Base-by-base conservation (phyloP, 1,140 invertebrate genomes). In the Formica exsecta region DNA sequence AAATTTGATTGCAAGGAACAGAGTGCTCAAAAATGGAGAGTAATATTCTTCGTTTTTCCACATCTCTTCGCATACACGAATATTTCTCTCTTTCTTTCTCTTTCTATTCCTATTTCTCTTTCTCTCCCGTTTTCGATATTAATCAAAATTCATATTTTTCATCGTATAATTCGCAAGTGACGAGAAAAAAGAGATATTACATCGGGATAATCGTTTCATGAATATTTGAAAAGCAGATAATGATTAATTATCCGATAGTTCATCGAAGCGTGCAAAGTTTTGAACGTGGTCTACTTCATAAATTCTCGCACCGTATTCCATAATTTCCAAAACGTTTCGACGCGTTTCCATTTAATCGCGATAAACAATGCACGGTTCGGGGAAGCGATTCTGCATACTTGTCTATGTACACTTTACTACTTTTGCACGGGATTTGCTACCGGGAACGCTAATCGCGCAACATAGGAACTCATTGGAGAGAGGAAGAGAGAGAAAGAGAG, bases 241-340 rank as follows among this genome's bases (percentile, higher is more conserved):
- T 73, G 68, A 83, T 83, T 73, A 83, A 74, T 81, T 59, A 54
- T 16, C 48, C 48, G 19, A 51, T 41, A 19, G 38, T 3, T 29
- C 68, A 73, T 61, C 32, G 59, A 64, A 29, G 22, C 61, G 22
- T 57, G 48, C 70, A 29, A 51, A 65, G 51, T 61, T 77, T 65
- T 5, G 32, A 61, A 32, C 32, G 61, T 51, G 25, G 32, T 29
- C 41, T 38, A 77, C 29, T 65, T 77, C 73, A 65, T 77, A 85
- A 85, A 77, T 75, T 51, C 41, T 25, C 48, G 29, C 22, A 44
- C 48, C 61, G 36, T 84, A 76, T 51, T 51, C 41, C 16, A 22
- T 77, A 75, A 77, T 77, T 85, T 77, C 62, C 73, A 25, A 76
- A 85, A 66, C 32, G 54, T 83, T 83, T 77, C 74, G 22, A 76